Evolutionary conservation across 2,888 invertebrate species (phyloP).

Genomic region (Agrochola litura): DNA sequence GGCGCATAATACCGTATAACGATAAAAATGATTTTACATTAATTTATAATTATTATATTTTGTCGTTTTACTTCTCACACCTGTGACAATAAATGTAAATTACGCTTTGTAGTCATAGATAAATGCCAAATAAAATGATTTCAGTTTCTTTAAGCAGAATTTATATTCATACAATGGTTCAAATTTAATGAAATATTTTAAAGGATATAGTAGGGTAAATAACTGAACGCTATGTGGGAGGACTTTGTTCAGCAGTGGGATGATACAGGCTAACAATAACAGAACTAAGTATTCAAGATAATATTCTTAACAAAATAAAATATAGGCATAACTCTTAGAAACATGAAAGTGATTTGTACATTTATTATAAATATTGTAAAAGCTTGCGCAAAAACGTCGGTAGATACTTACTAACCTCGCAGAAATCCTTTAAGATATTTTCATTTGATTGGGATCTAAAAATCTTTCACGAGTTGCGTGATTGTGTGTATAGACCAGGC

Average conservation of each 20-base stretch:
- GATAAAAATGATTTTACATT: slow-evolving; percentile 63
- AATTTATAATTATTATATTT: slow-evolving; percentile 72
- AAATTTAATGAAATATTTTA: slow-evolving; percentile 46
- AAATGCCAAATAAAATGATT: slow-evolving; percentile 82
- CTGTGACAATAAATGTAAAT: slow-evolving; percentile 90
- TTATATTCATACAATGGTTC: slow-evolving; percentile 21
- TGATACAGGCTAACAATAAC: no score
- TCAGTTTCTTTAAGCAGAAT: slow-evolving; percentile 59
- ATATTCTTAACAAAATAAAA: background rate
- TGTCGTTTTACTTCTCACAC: slow-evolving; percentile 84
- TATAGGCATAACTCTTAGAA: background rate
- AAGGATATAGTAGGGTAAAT: slow-evolving; percentile 10
- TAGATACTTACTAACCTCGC: background rate
- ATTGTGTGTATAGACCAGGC: slow-evolving; percentile 56
- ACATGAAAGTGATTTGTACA: slow-evolving; percentile 35
- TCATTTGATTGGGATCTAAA: slow-evolving; percentile 17
- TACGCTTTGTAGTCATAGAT: slow-evolving; percentile 88
- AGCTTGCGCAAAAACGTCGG: slow-evolving; percentile 1
- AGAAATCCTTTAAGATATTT: slow-evolving; percentile 45
- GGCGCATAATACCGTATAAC: slow-evolving; percentile 67
- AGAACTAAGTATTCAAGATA: background rate
- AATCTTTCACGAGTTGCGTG: slow-evolving; percentile 31
- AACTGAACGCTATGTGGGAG: background rate
- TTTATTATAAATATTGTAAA: slow-evolving; percentile 33
- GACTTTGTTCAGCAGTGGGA: background rate